These are phyloP conservation scores for Octodonta nipae DNA, from an alignment of 2,888 invertebrate genomes.

Conservation along the genomic window DNA sequence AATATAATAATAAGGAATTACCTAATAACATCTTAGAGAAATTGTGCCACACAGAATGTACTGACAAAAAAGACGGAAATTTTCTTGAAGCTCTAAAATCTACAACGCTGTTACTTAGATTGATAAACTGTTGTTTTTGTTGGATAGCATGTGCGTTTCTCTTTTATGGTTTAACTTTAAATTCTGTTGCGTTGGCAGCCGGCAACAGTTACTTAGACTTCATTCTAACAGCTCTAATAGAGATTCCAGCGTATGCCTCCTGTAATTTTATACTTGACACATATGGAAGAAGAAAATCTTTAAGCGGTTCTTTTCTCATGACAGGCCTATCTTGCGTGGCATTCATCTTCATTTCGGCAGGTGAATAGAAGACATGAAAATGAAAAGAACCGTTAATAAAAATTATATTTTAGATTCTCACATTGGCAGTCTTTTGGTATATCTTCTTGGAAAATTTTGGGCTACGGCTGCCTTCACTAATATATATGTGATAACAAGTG, in stretches of 20 bases:
- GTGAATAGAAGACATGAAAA: slow-evolving; percentile 28
- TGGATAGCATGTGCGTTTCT: slow-evolving; percentile 69
- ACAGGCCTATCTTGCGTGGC: slow-evolving; percentile 47
- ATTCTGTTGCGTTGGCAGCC: slow-evolving; percentile 58
- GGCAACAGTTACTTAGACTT: slow-evolving; percentile 69
- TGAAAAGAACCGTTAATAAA: background rate
- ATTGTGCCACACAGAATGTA: slow-evolving; percentile 14
- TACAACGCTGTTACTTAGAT: slow-evolving; percentile 38
- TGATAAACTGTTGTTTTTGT: slow-evolving; percentile 58
- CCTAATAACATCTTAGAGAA: slow-evolving; percentile 27
- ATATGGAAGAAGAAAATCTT: slow-evolving; percentile 49
- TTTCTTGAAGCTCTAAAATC: slow-evolving; percentile 36
- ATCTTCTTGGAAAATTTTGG: slow-evolving; percentile 50
- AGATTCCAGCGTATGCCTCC: slow-evolving; percentile 58
- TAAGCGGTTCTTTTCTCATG: slow-evolving; percentile 47
- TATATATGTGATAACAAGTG: slow-evolving; percentile 53
- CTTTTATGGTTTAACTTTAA: slow-evolving; percentile 68
- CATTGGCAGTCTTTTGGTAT: slow-evolving; percentile 40
- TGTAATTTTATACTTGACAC: slow-evolving; percentile 50
- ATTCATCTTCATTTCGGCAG: slow-evolving; percentile 44
- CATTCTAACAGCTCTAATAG: slow-evolving; percentile 51
- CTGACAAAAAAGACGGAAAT: slow-evolving; percentile 12
- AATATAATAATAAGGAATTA: slow-evolving; percentile 40
- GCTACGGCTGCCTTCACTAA: slow-evolving; percentile 53
- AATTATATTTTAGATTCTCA: slow-evolving; percentile 37